Percentiles rank a stretch among this genome's conserved stretches.
Conservation (phyloP, 2,797 vertebrate species). For the Poeciliopsis paucimaculata region DNA sequence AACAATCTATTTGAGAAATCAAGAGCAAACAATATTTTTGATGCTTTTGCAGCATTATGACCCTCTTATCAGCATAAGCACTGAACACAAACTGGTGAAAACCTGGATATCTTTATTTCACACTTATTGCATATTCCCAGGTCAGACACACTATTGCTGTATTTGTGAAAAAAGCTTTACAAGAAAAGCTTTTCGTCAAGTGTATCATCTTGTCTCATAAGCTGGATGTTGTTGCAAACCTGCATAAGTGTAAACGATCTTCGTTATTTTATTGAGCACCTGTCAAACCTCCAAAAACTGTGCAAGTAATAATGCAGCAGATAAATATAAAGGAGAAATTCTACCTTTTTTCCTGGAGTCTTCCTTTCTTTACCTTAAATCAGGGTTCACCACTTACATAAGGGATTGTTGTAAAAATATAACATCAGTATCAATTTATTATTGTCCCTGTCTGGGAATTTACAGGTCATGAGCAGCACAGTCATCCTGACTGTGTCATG, state of each 20-base stretch:
- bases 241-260: not conserved
- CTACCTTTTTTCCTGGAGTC: not conserved
- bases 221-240: not conserved
- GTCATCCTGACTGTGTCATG: constrained; percentile 4
- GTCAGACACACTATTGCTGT: not conserved
- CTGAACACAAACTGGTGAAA: not conserved
- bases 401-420: constrained; percentile 8
- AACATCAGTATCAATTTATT: constrained; percentile 1
- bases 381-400: constrained; percentile 2
- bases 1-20: not conserved
- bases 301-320: not conserved
- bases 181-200: not conserved
- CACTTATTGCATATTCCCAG: not conserved
- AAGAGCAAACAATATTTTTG: not conserved
- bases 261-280: not conserved
- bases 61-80: not conserved
- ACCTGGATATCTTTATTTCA: not conserved
- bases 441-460: not conserved
- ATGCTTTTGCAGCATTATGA: not conserved
- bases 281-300: not conserved
- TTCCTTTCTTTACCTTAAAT: not conserved
- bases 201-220: not conserved
- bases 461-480: constrained; percentile 16
- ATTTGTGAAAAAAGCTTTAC: not conserved
- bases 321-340: not conserved